Evolutionary conservation across 2,797 vertebrate species (phyloP), one percentile per base, ranked within the genome.

Genomic region (Brotogeris chrysoptera): DNA sequence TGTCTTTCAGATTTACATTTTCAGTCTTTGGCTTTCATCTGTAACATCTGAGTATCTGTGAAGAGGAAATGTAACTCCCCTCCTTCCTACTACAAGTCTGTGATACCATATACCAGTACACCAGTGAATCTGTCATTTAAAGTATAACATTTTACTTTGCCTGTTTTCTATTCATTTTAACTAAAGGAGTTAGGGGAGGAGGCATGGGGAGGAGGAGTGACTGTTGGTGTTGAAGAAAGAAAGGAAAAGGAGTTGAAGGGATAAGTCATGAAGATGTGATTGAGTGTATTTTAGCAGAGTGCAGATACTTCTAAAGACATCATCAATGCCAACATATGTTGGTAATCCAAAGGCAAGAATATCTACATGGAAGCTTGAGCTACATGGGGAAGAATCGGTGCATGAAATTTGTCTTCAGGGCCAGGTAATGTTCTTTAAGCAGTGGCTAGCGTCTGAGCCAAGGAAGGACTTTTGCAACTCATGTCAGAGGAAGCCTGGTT

Each of bases 291-390:
- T 88, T 82, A 84, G 30, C 38, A 83, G 19, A 70, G 32, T 64
- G 32, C 34, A 93, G 49, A 38, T 92, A 60, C 90, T 92, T 97
- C 91, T 76, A 87, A 95, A 70, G 59, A 69, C 46, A 43, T 87
- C 80, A 46, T 90, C n/a, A 36, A 25, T 92, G 87, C 52, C 77
- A 94, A 86, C 27, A 38, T 27, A 30, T 81, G 34, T 90, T 77
- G 23, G 8, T 74, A 91, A 96, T 92, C 50, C 19, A 1, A 80
- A 94, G 90, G 71, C 83, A 95, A 91, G 41, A 95, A 92, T 55
- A 95, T 64, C 83, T 77, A 64, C 25, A 3, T 70, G n/a, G 59
- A 81, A 60, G 86, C 91, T 84, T 96, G 88, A 90, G 14, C n/a
- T 86, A 25, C 34, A 36, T 11, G 34, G 32, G 69, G 71, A 91